phyloP scores from a whole-genome alignment of 2,113 vertebrate species.

The Esox niger region DNA sequence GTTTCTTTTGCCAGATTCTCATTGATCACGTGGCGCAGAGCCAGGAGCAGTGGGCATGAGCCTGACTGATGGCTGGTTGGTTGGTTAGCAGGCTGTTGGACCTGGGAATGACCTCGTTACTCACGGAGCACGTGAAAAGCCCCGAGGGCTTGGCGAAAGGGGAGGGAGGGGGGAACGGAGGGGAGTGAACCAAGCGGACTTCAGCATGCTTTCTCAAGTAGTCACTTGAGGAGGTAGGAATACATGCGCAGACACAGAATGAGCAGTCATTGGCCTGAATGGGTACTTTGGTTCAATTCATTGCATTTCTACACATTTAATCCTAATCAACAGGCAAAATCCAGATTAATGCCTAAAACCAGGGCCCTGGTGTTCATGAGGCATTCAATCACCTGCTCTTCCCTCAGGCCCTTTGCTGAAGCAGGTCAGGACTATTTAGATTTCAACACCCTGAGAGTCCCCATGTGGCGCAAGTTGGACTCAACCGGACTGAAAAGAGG shows the following conservation, averaged over 20 bases:
- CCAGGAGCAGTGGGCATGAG: neutral
- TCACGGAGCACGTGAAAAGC: constrained; percentile 26
- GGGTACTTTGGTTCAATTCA: too few relatives aligned
- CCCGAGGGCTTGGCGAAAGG: constrained; percentile 13
- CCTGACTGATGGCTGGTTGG: neutral
- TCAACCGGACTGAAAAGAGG: constrained; percentile 26
- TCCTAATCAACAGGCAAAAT: too few relatives aligned
- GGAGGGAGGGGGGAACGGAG: too few relatives aligned
- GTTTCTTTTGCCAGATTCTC: too few relatives aligned
- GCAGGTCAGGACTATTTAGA: constrained; percentile 63
- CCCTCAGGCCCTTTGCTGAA: constrained; percentile 40
- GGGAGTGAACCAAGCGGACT: neutral
- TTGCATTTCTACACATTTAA: too few relatives aligned
- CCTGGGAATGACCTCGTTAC: constrained; percentile 22
- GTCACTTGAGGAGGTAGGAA: too few relatives aligned
- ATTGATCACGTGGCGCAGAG: too few relatives aligned
- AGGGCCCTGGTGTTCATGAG: constrained; percentile 19
- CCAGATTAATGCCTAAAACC: too few relatives aligned
- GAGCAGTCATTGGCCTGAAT: too few relatives aligned
- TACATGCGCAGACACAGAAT: too few relatives aligned
- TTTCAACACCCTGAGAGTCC: constrained; percentile 47
- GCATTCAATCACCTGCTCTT: constrained; percentile 30
- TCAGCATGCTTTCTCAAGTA: too few relatives aligned
- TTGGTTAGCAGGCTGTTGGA: constrained; percentile 18
- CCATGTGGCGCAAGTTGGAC: constrained; percentile 20